Conservation (phyloP, 2,888 invertebrate genomes). For the Rhodophaea formosa region DNA sequence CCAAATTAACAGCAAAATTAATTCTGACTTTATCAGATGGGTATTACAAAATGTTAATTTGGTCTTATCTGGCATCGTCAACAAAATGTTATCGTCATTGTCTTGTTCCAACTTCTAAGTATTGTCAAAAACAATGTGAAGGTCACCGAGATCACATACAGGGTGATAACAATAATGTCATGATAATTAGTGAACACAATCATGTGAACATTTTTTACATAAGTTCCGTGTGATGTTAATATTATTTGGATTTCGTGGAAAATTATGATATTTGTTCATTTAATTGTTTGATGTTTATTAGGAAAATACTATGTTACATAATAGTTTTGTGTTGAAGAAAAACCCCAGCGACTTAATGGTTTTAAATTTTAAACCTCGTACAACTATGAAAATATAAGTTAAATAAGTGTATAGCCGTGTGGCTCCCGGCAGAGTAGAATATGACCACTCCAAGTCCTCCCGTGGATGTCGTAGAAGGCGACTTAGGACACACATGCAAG, state of each 20-base stretch:
- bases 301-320: neutral
- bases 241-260: conserved; percentile 1
- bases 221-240: conserved; percentile 10
- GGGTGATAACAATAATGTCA: conserved; percentile 27
- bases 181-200: conserved; percentile 24
- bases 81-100: conserved; percentile 7
- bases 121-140: conserved; percentile 12
- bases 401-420: too few relatives aligned
- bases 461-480: too few relatives aligned
- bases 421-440: too few relatives aligned
- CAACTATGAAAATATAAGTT: too few relatives aligned
- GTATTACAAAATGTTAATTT: conserved; percentile 9
- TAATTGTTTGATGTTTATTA: neutral
- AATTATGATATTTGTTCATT: neutral
- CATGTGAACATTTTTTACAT: conserved; percentile 25
- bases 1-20: neutral
- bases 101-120: neutral
- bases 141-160: conserved; percentile 6
- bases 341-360: too few relatives aligned
- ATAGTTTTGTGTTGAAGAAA: neutral
- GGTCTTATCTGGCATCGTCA: neutral
- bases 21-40: neutral
- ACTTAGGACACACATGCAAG: too few relatives aligned
- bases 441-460: too few relatives aligned
- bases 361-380: too few relatives aligned